Conservation (phyloP, 1,140 invertebrate species). For the Maniola jurtina region DNA sequence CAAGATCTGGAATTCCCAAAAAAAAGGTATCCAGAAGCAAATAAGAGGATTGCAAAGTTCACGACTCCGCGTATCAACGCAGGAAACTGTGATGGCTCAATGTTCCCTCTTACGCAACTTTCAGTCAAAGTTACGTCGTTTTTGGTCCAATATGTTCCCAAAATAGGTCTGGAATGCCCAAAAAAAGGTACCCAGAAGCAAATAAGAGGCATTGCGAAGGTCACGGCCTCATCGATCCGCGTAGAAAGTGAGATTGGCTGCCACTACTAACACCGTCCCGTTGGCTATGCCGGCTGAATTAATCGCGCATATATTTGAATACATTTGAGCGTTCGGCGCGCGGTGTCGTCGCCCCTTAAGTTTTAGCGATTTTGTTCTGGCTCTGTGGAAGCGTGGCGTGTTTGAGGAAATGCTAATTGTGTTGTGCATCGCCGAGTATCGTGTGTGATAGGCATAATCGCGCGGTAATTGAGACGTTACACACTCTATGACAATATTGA, state of each 20-base stretch:
- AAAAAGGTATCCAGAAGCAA: conserved; percentile 61
- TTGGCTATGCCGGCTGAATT: conserved; percentile 81
- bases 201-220: conserved; percentile 73
- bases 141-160: conserved; percentile 8
- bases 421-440: conserved; percentile 1
- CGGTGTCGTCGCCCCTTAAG: conserved; percentile 74
- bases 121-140: background rate
- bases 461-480: background rate
- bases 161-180: conserved; percentile 18
- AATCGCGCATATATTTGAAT: conserved; percentile 84
- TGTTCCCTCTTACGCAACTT: background rate
- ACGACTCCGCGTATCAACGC: conserved; percentile 74
- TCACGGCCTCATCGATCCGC: conserved; percentile 77
- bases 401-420: conserved; percentile 13
- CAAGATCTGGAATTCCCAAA: conserved; percentile 26
- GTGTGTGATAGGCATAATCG: conserved; percentile 1
- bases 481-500: background rate
- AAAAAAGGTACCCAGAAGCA: conserved; percentile 62
- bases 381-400: conserved; percentile 11
- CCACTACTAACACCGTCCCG: conserved; percentile 77
- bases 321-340: conserved; percentile 77
- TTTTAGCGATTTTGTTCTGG: conserved; percentile 72
- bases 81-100: conserved; percentile 69
- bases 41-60: conserved; percentile 72
- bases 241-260: conserved; percentile 76